Conservation (phyloP, 2,797 vertebrate genomes). For the Nannoperca obscura region DNA sequence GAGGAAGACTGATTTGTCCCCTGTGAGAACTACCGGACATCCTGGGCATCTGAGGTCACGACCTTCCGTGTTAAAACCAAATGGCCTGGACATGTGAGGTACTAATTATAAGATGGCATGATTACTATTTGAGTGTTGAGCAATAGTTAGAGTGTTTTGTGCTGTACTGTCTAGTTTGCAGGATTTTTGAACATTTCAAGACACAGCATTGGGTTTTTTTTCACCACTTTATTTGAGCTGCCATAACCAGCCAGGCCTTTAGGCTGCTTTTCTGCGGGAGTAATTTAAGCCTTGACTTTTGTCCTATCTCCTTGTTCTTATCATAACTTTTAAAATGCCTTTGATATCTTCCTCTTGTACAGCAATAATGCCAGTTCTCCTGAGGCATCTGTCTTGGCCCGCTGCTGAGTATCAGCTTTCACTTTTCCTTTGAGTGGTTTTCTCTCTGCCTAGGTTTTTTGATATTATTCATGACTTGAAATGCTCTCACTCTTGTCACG, state of each 20-base stretch:
- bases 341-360: conserved; percentile 57
- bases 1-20: conserved; percentile 32
- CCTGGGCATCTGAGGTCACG: conserved; percentile 52
- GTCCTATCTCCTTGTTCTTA: conserved; percentile 55
- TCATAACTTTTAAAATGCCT: conserved; percentile 72
- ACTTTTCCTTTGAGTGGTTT: conserved; percentile 31
- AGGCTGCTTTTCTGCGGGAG: conserved; percentile 11
- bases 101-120: conserved; percentile 63
- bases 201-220: not conserved
- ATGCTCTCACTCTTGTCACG: conserved; percentile 21
- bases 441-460: conserved; percentile 20
- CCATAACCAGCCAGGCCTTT: conserved; percentile 4
- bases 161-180: not conserved
- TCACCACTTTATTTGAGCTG: not conserved
- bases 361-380: conserved; percentile 48
- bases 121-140: conserved; percentile 43
- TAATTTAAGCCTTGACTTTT: conserved; percentile 61
- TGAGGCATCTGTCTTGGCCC: conserved; percentile 41
- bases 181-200: conserved; percentile 15
- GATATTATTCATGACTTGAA: conserved; percentile 26
- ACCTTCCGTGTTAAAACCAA: conserved; percentile 53
- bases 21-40: conserved; percentile 44
- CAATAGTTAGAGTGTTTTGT: conserved; percentile 12
- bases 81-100: conserved; percentile 48
- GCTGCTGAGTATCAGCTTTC: conserved; percentile 27